Evolutionary conservation across 2,797 vertebrate genomes (phyloP).

Genomic region (Poecilia gillii): DNA sequence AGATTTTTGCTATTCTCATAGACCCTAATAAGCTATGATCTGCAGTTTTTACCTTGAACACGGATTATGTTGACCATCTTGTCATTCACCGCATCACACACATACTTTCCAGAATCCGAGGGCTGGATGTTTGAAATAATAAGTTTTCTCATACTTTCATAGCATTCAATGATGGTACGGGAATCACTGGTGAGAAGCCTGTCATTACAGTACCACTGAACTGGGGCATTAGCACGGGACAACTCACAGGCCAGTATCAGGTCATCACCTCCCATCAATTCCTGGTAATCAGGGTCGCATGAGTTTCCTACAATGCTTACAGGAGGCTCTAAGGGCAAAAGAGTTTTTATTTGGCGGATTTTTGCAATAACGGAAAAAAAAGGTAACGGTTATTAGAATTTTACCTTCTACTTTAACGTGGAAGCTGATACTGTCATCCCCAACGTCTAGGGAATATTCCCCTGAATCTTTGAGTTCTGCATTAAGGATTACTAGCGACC

Average conservation of each 20-base stretch:
- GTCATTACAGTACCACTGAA: constrained; percentile 93
- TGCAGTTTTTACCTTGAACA: constrained; percentile 84
- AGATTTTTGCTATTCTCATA: background rate
- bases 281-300: constrained; percentile 68
- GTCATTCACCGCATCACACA: constrained; percentile 88
- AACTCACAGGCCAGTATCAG: constrained; percentile 89
- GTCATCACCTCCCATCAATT: constrained; percentile 85
- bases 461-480: constrained; percentile 84
- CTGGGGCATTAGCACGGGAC: constrained; percentile 82
- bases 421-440: constrained; percentile 89
- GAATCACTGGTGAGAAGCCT: constrained; percentile 79
- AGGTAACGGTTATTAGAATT: background rate
- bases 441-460: constrained; percentile 89
- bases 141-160: constrained; percentile 84
- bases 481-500: constrained; percentile 86
- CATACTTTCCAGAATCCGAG: constrained; percentile 89
- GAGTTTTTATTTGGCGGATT: background rate
- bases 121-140: constrained; percentile 79
- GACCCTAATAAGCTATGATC: background rate
- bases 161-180: constrained; percentile 84
- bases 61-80: constrained; percentile 86
- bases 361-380: background rate
- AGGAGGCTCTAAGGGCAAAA: constrained; percentile 80
- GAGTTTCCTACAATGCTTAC: constrained; percentile 86
- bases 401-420: constrained; percentile 89